Evolutionary conservation across 2,113 vertebrate species (phyloP), one percentile per base, ranked within the genome.

Genomic region (Etia nguti): DNA sequence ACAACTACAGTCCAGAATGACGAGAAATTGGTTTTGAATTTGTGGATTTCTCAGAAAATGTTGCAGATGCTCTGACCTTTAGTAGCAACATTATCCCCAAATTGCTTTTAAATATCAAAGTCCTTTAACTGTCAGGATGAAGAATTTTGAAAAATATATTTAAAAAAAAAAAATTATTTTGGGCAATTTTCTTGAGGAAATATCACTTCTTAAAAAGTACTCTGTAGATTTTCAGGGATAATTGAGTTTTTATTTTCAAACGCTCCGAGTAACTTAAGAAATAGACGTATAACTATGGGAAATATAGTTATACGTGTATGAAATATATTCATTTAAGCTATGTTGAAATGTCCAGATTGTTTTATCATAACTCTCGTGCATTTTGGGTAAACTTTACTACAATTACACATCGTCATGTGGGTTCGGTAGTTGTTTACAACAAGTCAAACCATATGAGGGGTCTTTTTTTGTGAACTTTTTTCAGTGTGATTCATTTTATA

Each of bases 111-210:
- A 73, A 73, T 73, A 46, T 73, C 68, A 73, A 73, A 73, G 41
- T 73, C 8, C 1, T 73, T 73, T 26, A 46, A 73, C 68, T 48
- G 10, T 7, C 22, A 73, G 41, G 22, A 11, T 73, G 68, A 26
- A 46, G 4, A 48, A 29, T 75, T 48, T 48, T 11, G 22, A 48
- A 20, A 2, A 50, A 50, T 8, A 50, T 31, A 65, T 65, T 62
- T 2, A 0, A 36, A 65, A 50, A 4, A 0, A 36, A 65, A 50
- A 4, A 2, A 12, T 46, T 0, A 1, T 77, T 75, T 77, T 0
- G 0, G 9, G 16, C 43, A 31, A 77, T 10, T 77, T 77, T 50
- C 46, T 77, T 77, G 70, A 77, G 24, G 24, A 77, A 77, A 8
- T 31, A 12, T 77, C 70, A 50, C 4, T 50, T 31, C 26, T 50